A percentile compares a stretch with the other conserved stretches of the same genome.
phyloP scores from a whole-genome alignment of 2,113 vertebrate genomes.

The Loxodonta africana region DNA sequence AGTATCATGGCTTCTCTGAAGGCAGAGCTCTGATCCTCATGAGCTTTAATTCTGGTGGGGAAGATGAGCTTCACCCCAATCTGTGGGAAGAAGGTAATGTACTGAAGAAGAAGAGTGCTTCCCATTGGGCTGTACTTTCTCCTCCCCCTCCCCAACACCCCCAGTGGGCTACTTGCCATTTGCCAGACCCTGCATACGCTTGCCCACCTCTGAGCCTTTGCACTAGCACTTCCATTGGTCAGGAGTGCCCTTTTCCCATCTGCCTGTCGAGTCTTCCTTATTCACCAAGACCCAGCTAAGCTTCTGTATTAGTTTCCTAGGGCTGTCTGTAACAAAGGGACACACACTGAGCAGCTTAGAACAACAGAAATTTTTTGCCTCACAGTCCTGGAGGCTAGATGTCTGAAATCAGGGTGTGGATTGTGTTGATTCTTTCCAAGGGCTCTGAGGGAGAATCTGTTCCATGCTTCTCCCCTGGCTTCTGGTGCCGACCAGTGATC shows the following conservation, averaged over 20 bases:
- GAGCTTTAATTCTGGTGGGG: not conserved
- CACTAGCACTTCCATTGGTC: no score
- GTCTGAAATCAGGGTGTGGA: not conserved
- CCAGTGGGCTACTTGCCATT: rapidly evolving
- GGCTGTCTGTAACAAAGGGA: not conserved
- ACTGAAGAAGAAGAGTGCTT: no score
- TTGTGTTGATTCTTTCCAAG: not conserved
- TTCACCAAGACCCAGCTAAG: not conserved
- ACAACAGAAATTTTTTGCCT: not conserved
- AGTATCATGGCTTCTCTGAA: not conserved
- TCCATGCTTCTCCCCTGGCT: not conserved
- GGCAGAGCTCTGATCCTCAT: not conserved
- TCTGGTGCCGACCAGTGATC: not conserved
- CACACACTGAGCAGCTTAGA: not conserved
- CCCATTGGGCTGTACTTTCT: no score
- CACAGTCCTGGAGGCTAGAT: not conserved
- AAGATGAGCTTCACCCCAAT: not conserved
- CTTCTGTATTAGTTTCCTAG: not conserved
- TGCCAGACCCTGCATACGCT: rapidly evolving
- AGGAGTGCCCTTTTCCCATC: no score
- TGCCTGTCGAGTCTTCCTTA: not conserved
- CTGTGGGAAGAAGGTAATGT: not conserved
- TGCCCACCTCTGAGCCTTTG: no score
- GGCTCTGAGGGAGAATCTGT: not conserved
- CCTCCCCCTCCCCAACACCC: not conserved